These are phyloP conservation scores for Helogale parvula DNA, from an alignment of 2,113 vertebrate species.

Conservation along the genomic window DNA sequence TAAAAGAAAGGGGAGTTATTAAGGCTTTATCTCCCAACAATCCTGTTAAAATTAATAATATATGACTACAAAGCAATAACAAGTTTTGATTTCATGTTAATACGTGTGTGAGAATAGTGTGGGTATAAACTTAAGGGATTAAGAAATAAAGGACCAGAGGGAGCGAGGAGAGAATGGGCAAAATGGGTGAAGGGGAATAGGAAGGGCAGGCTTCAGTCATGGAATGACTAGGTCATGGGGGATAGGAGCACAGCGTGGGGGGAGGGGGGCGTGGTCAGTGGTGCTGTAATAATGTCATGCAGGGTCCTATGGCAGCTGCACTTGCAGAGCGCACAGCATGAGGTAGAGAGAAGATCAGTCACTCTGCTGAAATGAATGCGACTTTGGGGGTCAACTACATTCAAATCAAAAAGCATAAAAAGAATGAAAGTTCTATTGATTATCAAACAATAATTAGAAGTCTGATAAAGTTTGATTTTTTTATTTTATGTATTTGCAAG, in stretches of 20 bases:
- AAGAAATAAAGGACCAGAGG: neutral
- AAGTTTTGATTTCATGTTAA: neutral
- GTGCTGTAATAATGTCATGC: neutral
- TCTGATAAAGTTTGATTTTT: neutral
- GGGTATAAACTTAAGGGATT: neutral
- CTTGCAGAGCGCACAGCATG: neutral
- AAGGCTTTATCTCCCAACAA: neutral
- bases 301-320: no score
- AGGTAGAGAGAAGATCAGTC: neutral
- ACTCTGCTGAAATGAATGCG: neutral
- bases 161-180: neutral
- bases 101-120: neutral
- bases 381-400: neutral
- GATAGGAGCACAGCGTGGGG: neutral
- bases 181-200: neutral
- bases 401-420: neutral
- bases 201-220: neutral
- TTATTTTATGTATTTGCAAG: neutral
- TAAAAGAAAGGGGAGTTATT: neutral
- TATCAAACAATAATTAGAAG: neutral
- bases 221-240: neutral
- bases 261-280: neutral
- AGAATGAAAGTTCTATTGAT: neutral
- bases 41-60: slow-evolving; percentile 14
- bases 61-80: neutral